Evolutionary conservation across 2,888 invertebrate species (phyloP), one percentile per base, ranked within the genome.

Genomic region (Hoplodrina blanda): DNA sequence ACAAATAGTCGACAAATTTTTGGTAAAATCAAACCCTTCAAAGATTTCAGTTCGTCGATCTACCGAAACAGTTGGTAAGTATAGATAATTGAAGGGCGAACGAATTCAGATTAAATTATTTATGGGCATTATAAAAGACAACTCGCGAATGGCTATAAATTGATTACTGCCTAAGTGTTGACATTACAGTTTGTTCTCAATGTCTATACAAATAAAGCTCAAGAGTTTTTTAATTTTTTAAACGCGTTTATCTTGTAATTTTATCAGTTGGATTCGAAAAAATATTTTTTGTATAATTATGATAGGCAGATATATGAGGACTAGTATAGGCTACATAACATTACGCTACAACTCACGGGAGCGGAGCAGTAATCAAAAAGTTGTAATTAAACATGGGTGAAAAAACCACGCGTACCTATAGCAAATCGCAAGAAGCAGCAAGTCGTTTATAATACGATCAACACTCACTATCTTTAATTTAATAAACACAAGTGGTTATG

Each of bases 401-500:
- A 25, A 25, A 25, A 25, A 25, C 25, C 25, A 25, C 1, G 25
- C 25, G 25, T 25, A 25, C 2, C 1, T 25, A 25, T 25, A 25
- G 2, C 2, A 25, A 25, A 25, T 25, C 25, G 25, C 25, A 7
- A 0, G 33, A 4, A 33, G 33, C 4, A 33, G 33, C 0, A 6
- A 33, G 33, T 37, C 37, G 30, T 61, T 54, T 52, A 55, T 44
- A 52, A 44, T 72, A 54, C 60, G 50, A 20, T 57, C 54, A 53
- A 59, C 53, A 62, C 44, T 44, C 59, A 70, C 52, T 69, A 68
- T 57, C 20, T 60, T 61, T 84, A 82, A 76, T 71, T 67, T 73
- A 84, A 84, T 74, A 74, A 83, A 75, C 37, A 79, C 49, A 70
- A 72, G 57, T 73, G 73, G 61, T 65, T 62, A 78, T 75, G 72